Conservation (phyloP, 1,140 invertebrate genomes). For the Sipha flava region DNA sequence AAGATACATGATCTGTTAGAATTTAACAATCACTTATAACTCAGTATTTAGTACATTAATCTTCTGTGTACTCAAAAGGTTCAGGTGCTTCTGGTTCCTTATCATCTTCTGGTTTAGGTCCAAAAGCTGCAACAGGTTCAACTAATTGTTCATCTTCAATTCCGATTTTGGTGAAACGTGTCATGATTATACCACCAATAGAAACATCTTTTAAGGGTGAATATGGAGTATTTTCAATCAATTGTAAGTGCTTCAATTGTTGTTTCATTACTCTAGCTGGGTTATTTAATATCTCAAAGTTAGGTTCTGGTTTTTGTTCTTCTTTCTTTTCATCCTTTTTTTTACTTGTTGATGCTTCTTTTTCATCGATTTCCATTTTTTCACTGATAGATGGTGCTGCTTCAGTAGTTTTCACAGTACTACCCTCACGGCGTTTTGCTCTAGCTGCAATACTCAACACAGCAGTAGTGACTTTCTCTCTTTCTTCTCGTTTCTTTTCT, state of each 20-base stretch:
- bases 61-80: constrained; percentile 90
- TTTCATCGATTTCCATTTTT: constrained; percentile 42
- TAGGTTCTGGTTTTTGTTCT: constrained; percentile 61
- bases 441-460: constrained; percentile 93
- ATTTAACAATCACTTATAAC: background rate
- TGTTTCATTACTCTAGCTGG: constrained; percentile 88
- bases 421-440: constrained; percentile 72
- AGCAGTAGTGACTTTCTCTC: constrained; percentile 92
- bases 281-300: constrained; percentile 86
- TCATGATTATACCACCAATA: constrained; percentile 93
- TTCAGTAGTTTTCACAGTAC: constrained; percentile 51
- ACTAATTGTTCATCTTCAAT: constrained; percentile 82
- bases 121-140: constrained; percentile 86
- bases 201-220: constrained; percentile 80
- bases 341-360: constrained; percentile 47
- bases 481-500: constrained; percentile 95
- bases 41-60: constrained; percentile 48
- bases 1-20: background rate
- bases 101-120: constrained; percentile 87
- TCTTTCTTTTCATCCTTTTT: constrained; percentile 56
- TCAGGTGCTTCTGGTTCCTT: constrained; percentile 94
- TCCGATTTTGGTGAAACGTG: constrained; percentile 70
- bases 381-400: constrained; percentile 40
- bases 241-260: constrained; percentile 74
- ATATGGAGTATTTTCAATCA: constrained; percentile 73